Conservation (phyloP, 2,888 invertebrate species). For the Xylocampa areola region DNA sequence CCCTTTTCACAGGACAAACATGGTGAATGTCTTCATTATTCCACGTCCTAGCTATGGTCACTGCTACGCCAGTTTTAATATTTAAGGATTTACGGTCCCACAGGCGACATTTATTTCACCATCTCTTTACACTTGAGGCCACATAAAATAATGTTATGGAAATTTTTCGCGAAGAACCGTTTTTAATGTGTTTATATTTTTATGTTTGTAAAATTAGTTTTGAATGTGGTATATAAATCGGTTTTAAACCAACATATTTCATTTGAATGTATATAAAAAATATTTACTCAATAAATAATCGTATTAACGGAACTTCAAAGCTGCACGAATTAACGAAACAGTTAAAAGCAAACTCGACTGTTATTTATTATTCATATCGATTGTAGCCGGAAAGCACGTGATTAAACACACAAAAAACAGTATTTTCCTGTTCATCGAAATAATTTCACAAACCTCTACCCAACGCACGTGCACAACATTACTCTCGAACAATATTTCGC, state of each 20-base stretch:
- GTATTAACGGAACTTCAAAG: too few species aligned
- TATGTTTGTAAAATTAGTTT: conserved; percentile 18
- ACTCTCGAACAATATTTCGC: conserved; percentile 34
- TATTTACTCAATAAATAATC: too few species aligned
- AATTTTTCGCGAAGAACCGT: conserved; percentile 43
- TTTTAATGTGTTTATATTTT: conserved; percentile 58
- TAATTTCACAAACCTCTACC: neutral
- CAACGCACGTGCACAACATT: conserved; percentile 7
- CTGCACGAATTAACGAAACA: too few species aligned
- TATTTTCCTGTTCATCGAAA: neutral
- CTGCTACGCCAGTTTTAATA: conserved; percentile 80
- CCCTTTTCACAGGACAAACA: conserved; percentile 56
- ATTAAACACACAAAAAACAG: too few species aligned
- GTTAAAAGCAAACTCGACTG: too few species aligned
- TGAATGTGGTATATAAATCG: neutral
- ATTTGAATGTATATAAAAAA: too few species aligned
- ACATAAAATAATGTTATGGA: conserved; percentile 60
- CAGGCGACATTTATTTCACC: conserved; percentile 81
- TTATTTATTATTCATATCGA: too few species aligned
- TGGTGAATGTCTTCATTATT: conserved; percentile 73
- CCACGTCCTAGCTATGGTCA: conserved; percentile 69
- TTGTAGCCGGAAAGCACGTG: too few species aligned
- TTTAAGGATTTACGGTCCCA: conserved; percentile 84
- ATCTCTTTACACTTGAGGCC: conserved; percentile 72
- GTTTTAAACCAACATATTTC: too few species aligned